A percentile compares a stretch with the other conserved stretches of the same genome.
Conservation (phyloP, 1,140 invertebrate genomes). For the Magallana ariakensis region DNA sequence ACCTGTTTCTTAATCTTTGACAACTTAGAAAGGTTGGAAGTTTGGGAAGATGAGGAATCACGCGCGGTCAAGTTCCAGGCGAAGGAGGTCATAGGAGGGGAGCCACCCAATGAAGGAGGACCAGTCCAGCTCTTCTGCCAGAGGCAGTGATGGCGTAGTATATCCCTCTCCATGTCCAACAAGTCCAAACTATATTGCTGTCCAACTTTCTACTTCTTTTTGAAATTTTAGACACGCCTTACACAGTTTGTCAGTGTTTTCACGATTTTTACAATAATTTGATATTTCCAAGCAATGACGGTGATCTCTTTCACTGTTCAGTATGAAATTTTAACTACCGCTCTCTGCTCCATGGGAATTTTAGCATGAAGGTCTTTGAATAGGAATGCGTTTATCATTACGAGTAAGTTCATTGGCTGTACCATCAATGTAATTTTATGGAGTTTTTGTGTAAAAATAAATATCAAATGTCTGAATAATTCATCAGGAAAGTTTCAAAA, state of each 20-base stretch:
- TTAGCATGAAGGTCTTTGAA: too few species aligned
- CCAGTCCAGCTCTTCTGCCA: constrained; percentile 48
- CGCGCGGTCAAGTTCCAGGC: not conserved
- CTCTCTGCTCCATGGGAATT: too few species aligned
- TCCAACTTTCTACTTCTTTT: not conserved
- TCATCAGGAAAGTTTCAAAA: not conserved
- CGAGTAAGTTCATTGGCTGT: not conserved
- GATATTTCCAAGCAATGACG: not conserved
- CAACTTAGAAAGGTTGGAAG: not conserved
- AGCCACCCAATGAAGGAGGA: not conserved
- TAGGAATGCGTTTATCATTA: too few species aligned
- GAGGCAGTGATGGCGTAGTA: constrained; percentile 40
- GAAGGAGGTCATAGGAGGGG: not conserved
- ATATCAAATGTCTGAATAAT: constrained; percentile 1
- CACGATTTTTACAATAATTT: not conserved
- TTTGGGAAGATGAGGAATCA: not conserved
- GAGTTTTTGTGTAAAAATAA: not conserved
- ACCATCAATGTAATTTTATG: not conserved
- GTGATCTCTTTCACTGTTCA: not conserved
- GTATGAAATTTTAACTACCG: too few species aligned
- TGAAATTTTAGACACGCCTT: not conserved
- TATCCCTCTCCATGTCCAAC: constrained; percentile 21
- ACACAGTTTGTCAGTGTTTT: not conserved
- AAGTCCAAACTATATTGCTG: not conserved
- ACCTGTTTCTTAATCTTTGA: constrained; percentile 13